Evolutionary conservation across 2,888 invertebrate species (phyloP).

Genomic region (Oligia strigilis): DNA sequence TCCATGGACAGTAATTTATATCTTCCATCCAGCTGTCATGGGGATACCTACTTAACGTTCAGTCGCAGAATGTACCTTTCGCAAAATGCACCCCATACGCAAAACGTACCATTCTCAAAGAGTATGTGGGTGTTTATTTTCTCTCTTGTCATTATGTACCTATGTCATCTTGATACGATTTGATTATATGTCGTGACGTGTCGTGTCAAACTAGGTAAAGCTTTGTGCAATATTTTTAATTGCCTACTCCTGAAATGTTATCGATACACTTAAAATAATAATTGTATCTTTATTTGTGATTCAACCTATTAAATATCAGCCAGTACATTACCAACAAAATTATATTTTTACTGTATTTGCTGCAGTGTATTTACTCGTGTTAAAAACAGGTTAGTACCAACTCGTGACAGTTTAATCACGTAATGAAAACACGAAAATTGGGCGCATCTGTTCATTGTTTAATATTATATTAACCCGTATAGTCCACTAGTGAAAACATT

Average conservation of each 20-base stretch:
- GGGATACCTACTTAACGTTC: too few relatives aligned
- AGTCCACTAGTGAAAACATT: conserved; percentile 1
- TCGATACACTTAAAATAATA: neutral
- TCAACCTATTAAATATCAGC: neutral
- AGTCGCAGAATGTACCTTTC: too few relatives aligned
- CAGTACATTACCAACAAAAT: neutral
- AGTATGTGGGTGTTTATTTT: neutral
- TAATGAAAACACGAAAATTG: conserved; percentile 37
- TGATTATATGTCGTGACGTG: neutral
- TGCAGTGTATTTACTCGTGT: conserved; percentile 1
- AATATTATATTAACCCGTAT: conserved; percentile 28
- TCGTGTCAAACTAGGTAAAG: neutral
- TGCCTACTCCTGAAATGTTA: neutral
- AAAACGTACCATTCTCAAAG: too few relatives aligned
- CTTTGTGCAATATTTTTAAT: neutral
- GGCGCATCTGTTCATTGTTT: conserved; percentile 31
- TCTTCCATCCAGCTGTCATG: neutral
- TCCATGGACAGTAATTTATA: neutral
- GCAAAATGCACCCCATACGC: too few relatives aligned
- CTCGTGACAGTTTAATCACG: conserved; percentile 48
- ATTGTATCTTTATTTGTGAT: neutral
- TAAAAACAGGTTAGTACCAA: conserved; percentile 16
- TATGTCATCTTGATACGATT: neutral
- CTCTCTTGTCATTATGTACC: neutral
- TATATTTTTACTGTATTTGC: neutral